Percentiles rank a stretch among this genome's conserved stretches.
These are phyloP conservation scores for Byasa hedistus DNA, from an alignment of 2,888 invertebrate species.

Conservation along the genomic window DNA sequence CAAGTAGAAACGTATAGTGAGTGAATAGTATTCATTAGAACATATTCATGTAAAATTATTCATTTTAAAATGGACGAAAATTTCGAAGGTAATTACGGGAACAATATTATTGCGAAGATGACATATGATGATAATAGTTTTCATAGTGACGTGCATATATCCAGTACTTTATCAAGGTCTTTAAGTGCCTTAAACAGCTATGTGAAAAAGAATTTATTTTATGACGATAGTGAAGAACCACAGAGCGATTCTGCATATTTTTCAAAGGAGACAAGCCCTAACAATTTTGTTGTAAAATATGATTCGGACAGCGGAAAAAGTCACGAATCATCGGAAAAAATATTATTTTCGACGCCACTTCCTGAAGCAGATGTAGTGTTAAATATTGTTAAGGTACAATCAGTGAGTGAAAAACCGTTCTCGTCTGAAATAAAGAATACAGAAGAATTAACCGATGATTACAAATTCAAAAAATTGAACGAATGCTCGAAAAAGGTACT, in stretches of 20 bases:
- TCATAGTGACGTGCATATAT: conserved; percentile 61
- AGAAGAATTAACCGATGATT: conserved; percentile 62
- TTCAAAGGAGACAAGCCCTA: conserved; percentile 71
- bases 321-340: conserved; percentile 46
- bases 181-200: conserved; percentile 68
- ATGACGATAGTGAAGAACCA: conserved; percentile 54
- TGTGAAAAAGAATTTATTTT: conserved; percentile 68
- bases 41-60: conserved; percentile 39
- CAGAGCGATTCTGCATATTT: conserved; percentile 60
- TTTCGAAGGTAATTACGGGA: conserved; percentile 36
- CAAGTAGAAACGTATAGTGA: conserved; percentile 44
- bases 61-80: conserved; percentile 47
- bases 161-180: conserved; percentile 66
- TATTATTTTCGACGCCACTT: conserved; percentile 18
- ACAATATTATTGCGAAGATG: conserved; percentile 33
- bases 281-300: conserved; percentile 59
- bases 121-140: conserved; percentile 64
- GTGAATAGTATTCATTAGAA: conserved; percentile 38
- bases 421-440: conserved; percentile 35
- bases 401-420: conserved; percentile 15
- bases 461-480: conserved; percentile 58
- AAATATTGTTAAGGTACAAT: conserved; percentile 25
- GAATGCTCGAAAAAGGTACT: conserved; percentile 35
- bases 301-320: conserved; percentile 64
- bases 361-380: conserved; percentile 16